Evolutionary conservation across 2,888 invertebrate species (phyloP).

Genomic region (Melanostoma scalare): DNA sequence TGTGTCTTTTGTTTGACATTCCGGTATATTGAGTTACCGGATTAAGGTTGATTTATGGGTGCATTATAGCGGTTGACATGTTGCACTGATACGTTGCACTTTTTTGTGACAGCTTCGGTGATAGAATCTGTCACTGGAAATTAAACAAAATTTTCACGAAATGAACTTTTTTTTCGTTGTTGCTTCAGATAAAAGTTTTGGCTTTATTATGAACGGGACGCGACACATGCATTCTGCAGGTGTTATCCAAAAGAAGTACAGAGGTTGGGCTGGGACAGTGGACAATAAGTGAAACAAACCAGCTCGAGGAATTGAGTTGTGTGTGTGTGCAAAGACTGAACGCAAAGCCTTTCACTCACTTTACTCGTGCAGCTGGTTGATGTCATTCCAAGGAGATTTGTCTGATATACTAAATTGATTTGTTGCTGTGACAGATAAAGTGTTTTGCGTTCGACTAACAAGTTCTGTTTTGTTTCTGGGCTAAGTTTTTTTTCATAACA

Average conservation of each 20-base stretch:
- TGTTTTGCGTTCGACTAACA: constrained; percentile 51
- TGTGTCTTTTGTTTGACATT: constrained; percentile 62
- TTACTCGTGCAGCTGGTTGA: constrained; percentile 33
- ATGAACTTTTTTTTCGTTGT: constrained; percentile 23
- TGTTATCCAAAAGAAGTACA: constrained; percentile 35
- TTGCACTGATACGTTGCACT: constrained; percentile 56
- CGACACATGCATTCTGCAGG: constrained; percentile 54
- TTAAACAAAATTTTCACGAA: constrained; percentile 51
- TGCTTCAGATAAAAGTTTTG: not conserved
- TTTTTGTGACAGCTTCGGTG: constrained; percentile 65
- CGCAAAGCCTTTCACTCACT: constrained; percentile 17
- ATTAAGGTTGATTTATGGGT: constrained; percentile 68
- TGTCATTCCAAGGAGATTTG: constrained; percentile 30
- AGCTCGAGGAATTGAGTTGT: constrained; percentile 13
- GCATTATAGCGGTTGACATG: constrained; percentile 62
- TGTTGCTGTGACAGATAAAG: constrained; percentile 48
- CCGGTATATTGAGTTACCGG: constrained; percentile 54
- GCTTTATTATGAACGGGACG: constrained; percentile 45
- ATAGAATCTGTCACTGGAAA: constrained; percentile 67
- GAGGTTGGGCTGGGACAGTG: constrained; percentile 37
- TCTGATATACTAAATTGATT: constrained; percentile 53
- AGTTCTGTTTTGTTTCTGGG: constrained; percentile 17
- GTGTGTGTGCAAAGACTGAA: constrained; percentile 3
- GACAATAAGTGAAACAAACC: constrained; percentile 45
- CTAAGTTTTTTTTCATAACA: not conserved